Evolutionary conservation across 2,888 invertebrate genomes (phyloP), one percentile per base, ranked within the genome.

Genomic region (Tanypteryx hageni): DNA sequence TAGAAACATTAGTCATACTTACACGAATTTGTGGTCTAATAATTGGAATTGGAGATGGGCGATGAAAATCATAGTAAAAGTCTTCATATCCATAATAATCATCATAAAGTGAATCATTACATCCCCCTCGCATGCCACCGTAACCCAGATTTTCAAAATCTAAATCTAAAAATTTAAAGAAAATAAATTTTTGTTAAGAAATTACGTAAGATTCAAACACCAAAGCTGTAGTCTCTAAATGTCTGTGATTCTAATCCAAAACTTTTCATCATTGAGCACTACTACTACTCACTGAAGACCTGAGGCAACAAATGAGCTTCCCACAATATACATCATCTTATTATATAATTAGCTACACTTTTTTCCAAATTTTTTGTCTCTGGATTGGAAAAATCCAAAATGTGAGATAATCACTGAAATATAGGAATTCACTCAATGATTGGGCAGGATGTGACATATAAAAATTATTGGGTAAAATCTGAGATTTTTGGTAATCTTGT

Each of bases 71-170:
- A 89, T 89, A 89, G 18, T 64, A 64, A 31, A n/a, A 44, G 68
- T 89, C 89, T 64, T 89, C 89, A 89, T 89, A 89, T 0, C 89
- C 89, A 89, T 44, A 89, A 18, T 44, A 64, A 31, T 89, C 89
- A 64, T 89, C 64, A 89, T 64, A 64, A n/a, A 89, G 44, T 10
- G 89, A 64, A 44, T 89, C 89, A 56, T 31, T 68, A 44, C 64
- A 89, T 18, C 89, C 89, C n/a, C 83, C 83, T 83, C 56, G 44
- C 9, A 56, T 44, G 9, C 64, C 89, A 31, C 89, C 56, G 11
- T 44, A 89, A 44, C 61, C 31, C 13, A 64, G 18, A 16, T 89
- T 89, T n/a, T 89, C 89, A 44, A 89, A 68, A 13, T 89, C 89
- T 16, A 89, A 44, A 89, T 89, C 89, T 89, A 31, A 18, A 4